Base-by-base conservation (phyloP, 2,888 invertebrate species). In the Hirtodrosophila duncani region DNA sequence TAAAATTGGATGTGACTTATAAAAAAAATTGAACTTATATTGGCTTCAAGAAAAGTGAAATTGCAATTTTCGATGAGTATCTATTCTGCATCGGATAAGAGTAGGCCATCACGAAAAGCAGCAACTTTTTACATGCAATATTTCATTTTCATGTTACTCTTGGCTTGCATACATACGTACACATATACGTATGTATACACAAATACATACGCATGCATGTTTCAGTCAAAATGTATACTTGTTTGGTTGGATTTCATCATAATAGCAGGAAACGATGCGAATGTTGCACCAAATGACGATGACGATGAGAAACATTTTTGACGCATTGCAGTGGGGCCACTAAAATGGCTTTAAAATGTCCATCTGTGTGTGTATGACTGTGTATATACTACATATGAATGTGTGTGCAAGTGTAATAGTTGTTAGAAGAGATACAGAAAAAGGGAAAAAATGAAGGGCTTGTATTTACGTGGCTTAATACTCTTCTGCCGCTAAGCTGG, bases 1-100 rank as follows among this genome's bases (percentile, higher is more conserved):
- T 77, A 62, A 72, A 72, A 72, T 72, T 72, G 72, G 63, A 71
- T 67, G 72, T 68, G 72, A 80, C 72, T 72, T 80, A n/a, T n/a
- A n/a, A 57, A 61, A 71, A 67, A 72, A 80, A 72, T 72, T 77
- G 72, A 80, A 65, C 72, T 65, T 80, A 58, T 72, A 72, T 77
- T 72, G 72, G 72, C 59, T 71, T 59, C 45, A 26, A 36, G 37
- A 63, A 70, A 80, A 67, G 80, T 71, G 65, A 72, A 77, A 72
- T 71, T 67, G 65, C 62, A 38, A 50, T 59, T 39, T 65, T 63
- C 26, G 16, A 13, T 37, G 10, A 9, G 18, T 8, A 13, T 9
- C 16, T 24, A 23, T 14, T 30, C 37, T 7, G 2, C 14, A 33
- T 34, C 34, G 17, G 29, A n/a, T n/a, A n/a, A n/a, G n/a, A n/a